phyloP scores from a whole-genome alignment of 2,797 vertebrate genomes.

The Helarctos malayanus region DNA sequence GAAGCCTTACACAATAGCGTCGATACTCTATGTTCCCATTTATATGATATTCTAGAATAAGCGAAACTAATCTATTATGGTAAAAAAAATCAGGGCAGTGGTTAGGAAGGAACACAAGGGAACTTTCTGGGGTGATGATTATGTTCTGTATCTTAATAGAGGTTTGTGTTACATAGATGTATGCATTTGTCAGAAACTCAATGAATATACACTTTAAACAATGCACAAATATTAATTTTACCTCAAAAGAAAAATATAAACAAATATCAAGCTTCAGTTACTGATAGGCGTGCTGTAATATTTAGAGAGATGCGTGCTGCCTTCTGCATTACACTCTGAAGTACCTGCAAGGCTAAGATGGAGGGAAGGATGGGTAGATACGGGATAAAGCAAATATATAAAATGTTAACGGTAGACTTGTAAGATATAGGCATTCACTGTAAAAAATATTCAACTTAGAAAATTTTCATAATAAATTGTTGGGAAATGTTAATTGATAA shows the following conservation, averaged over 20 bases:
- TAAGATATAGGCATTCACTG: not conserved
- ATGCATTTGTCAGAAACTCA: not conserved
- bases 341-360: not conserved
- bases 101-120: not conserved
- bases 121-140: not conserved
- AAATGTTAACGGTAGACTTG: not conserved
- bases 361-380: not conserved
- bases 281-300: not conserved
- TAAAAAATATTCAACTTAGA: not conserved
- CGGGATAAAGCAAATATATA: not conserved
- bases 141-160: not conserved
- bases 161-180: not conserved
- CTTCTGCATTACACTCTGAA: not conserved
- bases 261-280: not conserved
- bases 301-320: not conserved
- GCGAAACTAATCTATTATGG: not conserved
- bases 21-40: not conserved
- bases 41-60: not conserved
- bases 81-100: not conserved
- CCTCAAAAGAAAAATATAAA: not conserved
- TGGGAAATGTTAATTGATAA: slow-evolving; percentile 11
- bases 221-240: not conserved
- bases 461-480: not conserved
- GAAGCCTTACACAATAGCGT: not conserved
- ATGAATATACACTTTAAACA: not conserved